Evolutionary conservation across 2,797 vertebrate genomes (phyloP).

Genomic region (Ptychobarbus kaznakovi): DNA sequence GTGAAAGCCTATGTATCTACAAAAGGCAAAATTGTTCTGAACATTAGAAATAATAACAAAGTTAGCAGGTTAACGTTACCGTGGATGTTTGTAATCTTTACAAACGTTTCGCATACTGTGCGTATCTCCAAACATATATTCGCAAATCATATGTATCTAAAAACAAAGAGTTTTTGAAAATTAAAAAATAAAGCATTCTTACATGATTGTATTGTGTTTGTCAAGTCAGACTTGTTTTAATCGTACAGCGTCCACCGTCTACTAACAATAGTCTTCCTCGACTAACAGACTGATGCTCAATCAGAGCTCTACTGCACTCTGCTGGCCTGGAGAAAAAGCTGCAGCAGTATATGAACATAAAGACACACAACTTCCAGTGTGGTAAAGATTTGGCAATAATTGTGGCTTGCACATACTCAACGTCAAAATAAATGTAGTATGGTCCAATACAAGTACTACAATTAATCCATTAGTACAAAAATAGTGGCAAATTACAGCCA

Average conservation of each 20-base stretch:
- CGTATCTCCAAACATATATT: neutral
- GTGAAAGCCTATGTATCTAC: neutral
- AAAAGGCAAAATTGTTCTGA: neutral
- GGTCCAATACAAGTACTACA: neutral
- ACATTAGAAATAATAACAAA: neutral
- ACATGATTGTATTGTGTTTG: neutral
- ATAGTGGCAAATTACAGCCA: neutral
- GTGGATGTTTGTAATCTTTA: neutral
- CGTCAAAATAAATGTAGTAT: neutral
- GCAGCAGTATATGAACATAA: neutral
- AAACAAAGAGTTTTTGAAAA: neutral
- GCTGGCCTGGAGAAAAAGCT: neutral
- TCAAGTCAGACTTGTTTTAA: neutral
- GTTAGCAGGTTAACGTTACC: neutral
- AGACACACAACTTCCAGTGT: neutral
- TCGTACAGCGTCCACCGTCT: neutral
- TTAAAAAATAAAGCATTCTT: neutral
- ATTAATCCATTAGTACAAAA: slow-evolving; percentile 26
- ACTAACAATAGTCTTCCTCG: slow-evolving; percentile 9
- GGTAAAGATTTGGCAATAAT: neutral
- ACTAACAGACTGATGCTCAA: neutral
- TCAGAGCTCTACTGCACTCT: neutral
- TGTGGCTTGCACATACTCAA: neutral
- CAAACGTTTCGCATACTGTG: neutral
- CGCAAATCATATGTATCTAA: neutral